Conservation (phyloP, 2,888 invertebrate species). For the Sericinus montela region DNA sequence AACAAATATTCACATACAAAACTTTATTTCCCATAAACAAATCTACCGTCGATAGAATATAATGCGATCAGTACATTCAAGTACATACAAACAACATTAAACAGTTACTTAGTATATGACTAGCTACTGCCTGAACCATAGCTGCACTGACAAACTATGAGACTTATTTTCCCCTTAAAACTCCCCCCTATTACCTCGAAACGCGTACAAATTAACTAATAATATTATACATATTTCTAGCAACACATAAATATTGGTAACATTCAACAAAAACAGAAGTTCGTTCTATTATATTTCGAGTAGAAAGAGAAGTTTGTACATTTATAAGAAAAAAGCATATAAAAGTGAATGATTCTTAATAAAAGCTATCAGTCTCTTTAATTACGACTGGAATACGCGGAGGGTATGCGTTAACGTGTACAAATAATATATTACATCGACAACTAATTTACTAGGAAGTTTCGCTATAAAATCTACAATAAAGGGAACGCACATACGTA, state of each 20-base stretch:
- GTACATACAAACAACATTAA: slow-evolving; percentile 14
- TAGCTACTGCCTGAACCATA: too few relatives aligned
- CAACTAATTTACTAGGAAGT: neutral
- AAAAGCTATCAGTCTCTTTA: slow-evolving; percentile 19
- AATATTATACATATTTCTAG: too few relatives aligned
- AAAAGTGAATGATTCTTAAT: slow-evolving; percentile 11
- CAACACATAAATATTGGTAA: too few relatives aligned
- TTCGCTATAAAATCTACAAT: slow-evolving; percentile 8
- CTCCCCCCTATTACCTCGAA: too few relatives aligned
- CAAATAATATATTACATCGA: neutral
- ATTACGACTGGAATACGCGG: slow-evolving; percentile 19
- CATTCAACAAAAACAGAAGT: neutral
- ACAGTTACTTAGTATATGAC: neutral
- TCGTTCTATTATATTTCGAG: slow-evolving; percentile 6
- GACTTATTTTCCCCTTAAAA: too few relatives aligned
- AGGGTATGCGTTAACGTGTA: slow-evolving; percentile 23
- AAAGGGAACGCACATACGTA: slow-evolving; percentile 29
- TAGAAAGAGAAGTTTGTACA: slow-evolving; percentile 4
- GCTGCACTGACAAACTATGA: too few relatives aligned
- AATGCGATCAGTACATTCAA: slow-evolving; percentile 26
- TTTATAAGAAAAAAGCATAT: neutral
- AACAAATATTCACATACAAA: slow-evolving; percentile 39
- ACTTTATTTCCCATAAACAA: slow-evolving; percentile 45
- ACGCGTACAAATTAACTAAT: too few relatives aligned
- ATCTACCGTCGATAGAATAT: slow-evolving; percentile 31